Evolutionary conservation across 2,797 vertebrate species (phyloP).

Genomic region (Notolabrus celidotus): DNA sequence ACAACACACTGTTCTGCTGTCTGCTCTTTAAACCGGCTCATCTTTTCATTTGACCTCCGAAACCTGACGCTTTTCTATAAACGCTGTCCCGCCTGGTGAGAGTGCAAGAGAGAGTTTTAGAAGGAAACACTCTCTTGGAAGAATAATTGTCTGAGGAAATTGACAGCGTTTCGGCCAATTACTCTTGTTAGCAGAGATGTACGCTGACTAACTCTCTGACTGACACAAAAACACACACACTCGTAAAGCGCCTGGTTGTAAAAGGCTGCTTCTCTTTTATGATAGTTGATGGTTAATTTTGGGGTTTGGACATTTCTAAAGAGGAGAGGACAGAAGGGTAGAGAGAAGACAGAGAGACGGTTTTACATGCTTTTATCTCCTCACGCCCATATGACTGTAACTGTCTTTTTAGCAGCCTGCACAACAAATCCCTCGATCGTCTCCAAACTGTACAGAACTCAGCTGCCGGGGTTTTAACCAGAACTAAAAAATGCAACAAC

Average conservation of each 20-base stretch:
- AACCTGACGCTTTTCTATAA: not conserved
- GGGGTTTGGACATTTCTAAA: not conserved
- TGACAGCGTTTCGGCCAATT: not conserved
- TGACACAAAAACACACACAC: not conserved
- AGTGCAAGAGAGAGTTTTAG: not conserved
- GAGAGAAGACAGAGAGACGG: no score
- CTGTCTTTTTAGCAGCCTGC: no score
- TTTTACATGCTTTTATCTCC: no score
- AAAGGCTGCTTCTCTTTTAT: not conserved
- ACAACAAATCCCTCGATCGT: no score
- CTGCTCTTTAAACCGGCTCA: not conserved
- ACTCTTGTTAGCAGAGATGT: constrained; percentile 7
- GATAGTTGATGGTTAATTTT: not conserved
- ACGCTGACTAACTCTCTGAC: not conserved
- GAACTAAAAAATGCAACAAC: no score
- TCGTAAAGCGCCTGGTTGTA: no score
- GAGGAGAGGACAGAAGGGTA: no score
- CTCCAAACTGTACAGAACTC: no score
- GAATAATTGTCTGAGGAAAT: constrained; percentile 15
- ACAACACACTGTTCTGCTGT: not conserved
- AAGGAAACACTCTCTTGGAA: not conserved
- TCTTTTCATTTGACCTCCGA: not conserved
- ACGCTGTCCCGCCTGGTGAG: not conserved
- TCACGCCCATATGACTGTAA: no score
- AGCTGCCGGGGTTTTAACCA: no score